Evolutionary conservation across 1,140 invertebrate species (phyloP).

Genomic region (Bemisia tabaci): DNA sequence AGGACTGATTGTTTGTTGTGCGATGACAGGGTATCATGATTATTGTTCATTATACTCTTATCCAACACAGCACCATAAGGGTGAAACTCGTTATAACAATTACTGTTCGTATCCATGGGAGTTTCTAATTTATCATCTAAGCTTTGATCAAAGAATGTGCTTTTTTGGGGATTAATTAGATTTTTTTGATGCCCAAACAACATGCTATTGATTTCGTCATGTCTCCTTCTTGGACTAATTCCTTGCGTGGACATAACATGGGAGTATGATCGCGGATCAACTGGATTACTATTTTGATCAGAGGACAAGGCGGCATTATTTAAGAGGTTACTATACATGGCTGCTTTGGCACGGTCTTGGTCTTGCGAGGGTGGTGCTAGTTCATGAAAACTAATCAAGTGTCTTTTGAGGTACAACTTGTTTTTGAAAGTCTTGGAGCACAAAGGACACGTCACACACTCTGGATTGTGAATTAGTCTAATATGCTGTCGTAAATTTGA

Average conservation of each 20-base stretch:
- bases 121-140: neutral
- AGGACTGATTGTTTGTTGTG: neutral
- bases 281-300: neutral
- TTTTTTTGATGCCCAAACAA: neutral
- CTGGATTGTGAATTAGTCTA: slow-evolving; percentile 62
- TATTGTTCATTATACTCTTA: neutral
- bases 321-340: neutral
- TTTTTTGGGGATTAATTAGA: neutral
- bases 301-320: neutral
- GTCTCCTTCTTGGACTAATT: neutral
- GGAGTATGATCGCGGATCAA: neutral
- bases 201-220: neutral
- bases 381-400: slow-evolving; percentile 45
- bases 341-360: neutral
- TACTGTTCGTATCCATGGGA: neutral
- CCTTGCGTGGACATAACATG: neutral
- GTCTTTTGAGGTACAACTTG: slow-evolving; percentile 57
- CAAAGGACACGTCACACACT: slow-evolving; percentile 53
- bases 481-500: slow-evolving; percentile 66
- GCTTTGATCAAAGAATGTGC: neutral
- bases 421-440: slow-evolving; percentile 65
- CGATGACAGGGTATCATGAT: neutral
- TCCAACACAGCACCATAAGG: neutral
- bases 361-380: slow-evolving; percentile 26
- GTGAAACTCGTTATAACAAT: neutral